Conservation (phyloP, 2,797 vertebrate species). For the Ctenosaura bakeri region DNA sequence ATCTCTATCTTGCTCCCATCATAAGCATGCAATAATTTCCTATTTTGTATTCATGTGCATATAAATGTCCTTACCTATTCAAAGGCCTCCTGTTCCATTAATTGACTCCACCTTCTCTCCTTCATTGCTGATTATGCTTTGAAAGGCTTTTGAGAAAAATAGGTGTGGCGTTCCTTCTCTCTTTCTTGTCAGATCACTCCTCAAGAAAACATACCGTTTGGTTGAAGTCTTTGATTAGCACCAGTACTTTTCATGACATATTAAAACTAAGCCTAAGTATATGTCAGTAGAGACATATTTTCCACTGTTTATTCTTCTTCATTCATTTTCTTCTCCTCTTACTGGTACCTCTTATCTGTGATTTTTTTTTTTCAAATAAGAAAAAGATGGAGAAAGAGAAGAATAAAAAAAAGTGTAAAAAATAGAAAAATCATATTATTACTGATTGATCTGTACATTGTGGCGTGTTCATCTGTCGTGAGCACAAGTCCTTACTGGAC, state of each 20-base stretch:
- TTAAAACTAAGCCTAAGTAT: not conserved
- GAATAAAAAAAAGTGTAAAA: not conserved
- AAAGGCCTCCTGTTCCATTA: not conserved
- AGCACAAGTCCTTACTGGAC: too few species aligned
- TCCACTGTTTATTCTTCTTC: not conserved
- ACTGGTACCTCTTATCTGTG: not conserved
- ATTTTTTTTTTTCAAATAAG: not conserved
- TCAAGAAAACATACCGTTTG: not conserved
- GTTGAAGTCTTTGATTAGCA: not conserved
- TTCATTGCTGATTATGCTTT: not conserved
- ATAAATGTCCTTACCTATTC: not conserved
- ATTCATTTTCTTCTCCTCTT: not conserved
- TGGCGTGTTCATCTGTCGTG: not conserved
- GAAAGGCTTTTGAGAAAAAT: not conserved
- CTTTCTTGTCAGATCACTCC: not conserved
- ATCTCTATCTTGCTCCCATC: not conserved
- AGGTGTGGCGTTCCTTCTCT: not conserved
- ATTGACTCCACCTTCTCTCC: not conserved
- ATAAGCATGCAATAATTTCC: not conserved
- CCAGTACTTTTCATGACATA: not conserved
- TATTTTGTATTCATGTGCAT: too few species aligned
- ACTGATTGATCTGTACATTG: not conserved
- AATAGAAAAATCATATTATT: not conserved
- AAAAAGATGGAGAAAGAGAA: not conserved
- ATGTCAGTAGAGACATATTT: not conserved